Conservation (phyloP, 2,888 invertebrate genomes). For the Spisula solida region DNA sequence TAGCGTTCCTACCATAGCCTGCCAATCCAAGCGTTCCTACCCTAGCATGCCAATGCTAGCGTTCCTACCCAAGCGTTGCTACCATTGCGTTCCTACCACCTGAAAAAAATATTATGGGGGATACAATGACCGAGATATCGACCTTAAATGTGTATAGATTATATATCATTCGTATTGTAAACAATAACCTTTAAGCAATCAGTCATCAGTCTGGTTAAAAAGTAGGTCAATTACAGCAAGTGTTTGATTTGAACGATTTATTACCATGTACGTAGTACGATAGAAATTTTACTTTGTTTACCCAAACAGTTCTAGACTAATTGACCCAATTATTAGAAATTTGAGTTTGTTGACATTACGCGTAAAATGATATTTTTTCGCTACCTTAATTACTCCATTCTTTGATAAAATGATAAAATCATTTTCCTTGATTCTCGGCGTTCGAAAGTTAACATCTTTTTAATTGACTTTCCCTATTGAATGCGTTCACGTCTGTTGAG, state of each 20-base stretch:
- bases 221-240: conserved; percentile 22
- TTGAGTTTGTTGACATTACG: conserved; percentile 26
- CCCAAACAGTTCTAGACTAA: conserved; percentile 37
- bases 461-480: conserved; percentile 36
- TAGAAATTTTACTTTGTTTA: conserved; percentile 29
- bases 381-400: conserved; percentile 29
- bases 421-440: not conserved
- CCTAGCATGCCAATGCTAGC: too few relatives aligned
- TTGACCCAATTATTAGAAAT: conserved; percentile 45
- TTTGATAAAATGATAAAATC: conserved; percentile 33
- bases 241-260: conserved; percentile 28
- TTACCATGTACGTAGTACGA: not conserved
- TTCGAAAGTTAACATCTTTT: conserved; percentile 19
- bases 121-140: too few relatives aligned
- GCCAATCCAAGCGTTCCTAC: too few relatives aligned
- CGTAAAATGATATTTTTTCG: conserved; percentile 13
- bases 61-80: too few relatives aligned
- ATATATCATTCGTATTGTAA: too few relatives aligned
- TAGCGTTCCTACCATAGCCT: too few relatives aligned
- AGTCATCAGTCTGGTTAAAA: not conserved
- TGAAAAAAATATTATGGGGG: too few relatives aligned
- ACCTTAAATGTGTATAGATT: too few relatives aligned
- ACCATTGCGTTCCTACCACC: too few relatives aligned
- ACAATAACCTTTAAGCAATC: not conserved
- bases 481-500: conserved; percentile 31